Conservation (phyloP, 1,140 invertebrate genomes). For the Drosophila bocki region DNA sequence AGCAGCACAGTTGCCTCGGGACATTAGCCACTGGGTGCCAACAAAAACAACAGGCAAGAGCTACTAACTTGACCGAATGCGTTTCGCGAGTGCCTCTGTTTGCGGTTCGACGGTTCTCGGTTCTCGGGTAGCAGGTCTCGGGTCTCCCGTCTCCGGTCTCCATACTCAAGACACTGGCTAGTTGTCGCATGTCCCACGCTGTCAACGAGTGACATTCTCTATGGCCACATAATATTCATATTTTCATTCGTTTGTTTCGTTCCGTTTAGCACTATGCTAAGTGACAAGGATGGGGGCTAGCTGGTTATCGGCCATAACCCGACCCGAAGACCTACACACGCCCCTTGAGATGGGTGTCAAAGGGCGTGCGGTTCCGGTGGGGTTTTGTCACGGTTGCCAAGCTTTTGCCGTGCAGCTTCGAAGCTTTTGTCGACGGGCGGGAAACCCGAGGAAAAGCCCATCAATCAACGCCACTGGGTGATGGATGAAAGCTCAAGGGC, state of each 20-base stretch:
- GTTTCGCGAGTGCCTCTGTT: slow-evolving; percentile 55
- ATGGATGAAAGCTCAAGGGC: slow-evolving; percentile 20
- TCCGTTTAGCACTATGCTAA: slow-evolving; percentile 73
- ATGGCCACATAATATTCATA: slow-evolving; percentile 55
- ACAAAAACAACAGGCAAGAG: slow-evolving; percentile 42
- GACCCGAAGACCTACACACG: slow-evolving; percentile 3
- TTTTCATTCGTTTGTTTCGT: slow-evolving; percentile 79
- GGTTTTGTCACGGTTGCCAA: slow-evolving; percentile 37
- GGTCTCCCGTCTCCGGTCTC: neutral
- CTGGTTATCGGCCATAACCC: slow-evolving; percentile 18
- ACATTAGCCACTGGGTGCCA: slow-evolving; percentile 54
- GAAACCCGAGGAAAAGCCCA: slow-evolving; percentile 12
- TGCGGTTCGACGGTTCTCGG: slow-evolving; percentile 8
- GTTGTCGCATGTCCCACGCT: slow-evolving; percentile 33
- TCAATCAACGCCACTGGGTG: slow-evolving; percentile 27
- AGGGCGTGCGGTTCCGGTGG: slow-evolving; percentile 63
- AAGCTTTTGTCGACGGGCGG: slow-evolving; percentile 16
- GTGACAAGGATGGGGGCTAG: slow-evolving; percentile 21
- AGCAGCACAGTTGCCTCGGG: slow-evolving; percentile 32
- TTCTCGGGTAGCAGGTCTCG: neutral
- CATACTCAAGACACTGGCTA: slow-evolving; percentile 25
- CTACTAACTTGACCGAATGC: slow-evolving; percentile 59
- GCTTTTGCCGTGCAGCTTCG: slow-evolving; percentile 26
- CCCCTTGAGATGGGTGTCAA: slow-evolving; percentile 49
- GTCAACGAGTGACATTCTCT: slow-evolving; percentile 69